Conservation (phyloP, 37 sponge, comb jelly and placozoan species). For the Hormiphora californensis region DNA sequence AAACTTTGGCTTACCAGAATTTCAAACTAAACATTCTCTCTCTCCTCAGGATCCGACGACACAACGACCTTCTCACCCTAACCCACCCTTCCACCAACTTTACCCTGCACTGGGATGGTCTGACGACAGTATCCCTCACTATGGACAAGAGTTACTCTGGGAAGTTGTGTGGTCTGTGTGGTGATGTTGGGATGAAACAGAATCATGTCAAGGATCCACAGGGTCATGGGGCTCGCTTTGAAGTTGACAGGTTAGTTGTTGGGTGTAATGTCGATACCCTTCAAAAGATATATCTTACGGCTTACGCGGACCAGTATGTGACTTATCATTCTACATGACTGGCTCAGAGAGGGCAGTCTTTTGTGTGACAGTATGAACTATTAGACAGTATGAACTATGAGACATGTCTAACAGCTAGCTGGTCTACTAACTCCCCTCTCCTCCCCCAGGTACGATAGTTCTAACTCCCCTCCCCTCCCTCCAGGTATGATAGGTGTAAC, state of each 20-base stretch:
- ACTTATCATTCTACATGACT: background rate
- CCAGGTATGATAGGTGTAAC: constrained; percentile 50
- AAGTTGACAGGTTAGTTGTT: constrained; percentile 22
- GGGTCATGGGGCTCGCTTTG: constrained; percentile 10
- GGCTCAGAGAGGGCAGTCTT: no score
- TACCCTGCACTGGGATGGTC: constrained; percentile 45
- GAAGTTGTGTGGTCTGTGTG: constrained; percentile 40
- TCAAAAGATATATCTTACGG: background rate
- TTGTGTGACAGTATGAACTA: no score
- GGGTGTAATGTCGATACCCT: background rate
- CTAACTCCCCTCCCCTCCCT: background rate
- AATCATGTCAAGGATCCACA: constrained; percentile 23
- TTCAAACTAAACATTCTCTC: background rate
- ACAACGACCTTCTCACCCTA: background rate
- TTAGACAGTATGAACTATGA: no score
- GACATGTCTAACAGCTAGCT: no score
- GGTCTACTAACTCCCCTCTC: no score
- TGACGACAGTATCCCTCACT: constrained; percentile 34
- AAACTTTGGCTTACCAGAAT: background rate
- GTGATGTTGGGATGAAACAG: constrained; percentile 12
- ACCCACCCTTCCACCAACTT: constrained; percentile 46
- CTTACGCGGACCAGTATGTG: background rate
- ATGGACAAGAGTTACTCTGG: constrained; percentile 49
- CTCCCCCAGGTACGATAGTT: no score
- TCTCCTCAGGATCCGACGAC: constrained; percentile 32